These are phyloP conservation scores for Tachyglossus aculeatus DNA, from an alignment of 2,797 vertebrate species.

Conservation along the genomic window DNA sequence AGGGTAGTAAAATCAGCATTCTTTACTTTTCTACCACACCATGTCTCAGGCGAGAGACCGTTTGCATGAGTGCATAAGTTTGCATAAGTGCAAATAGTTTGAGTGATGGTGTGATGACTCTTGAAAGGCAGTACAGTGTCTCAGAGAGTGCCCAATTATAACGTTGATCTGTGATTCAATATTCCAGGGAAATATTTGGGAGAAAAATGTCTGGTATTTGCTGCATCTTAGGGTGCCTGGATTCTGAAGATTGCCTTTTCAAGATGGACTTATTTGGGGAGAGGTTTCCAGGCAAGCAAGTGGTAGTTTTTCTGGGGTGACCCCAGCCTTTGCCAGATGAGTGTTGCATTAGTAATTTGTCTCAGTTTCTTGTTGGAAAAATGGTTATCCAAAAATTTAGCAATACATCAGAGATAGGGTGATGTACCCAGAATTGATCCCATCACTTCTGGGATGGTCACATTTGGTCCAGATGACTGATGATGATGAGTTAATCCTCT, in stretches of 20 bases:
- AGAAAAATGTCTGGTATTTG: not conserved
- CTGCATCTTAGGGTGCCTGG: slow-evolving; percentile 10
- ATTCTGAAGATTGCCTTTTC: slow-evolving; percentile 11
- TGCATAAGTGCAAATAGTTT: too few relatives aligned
- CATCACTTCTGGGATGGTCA: too few relatives aligned
- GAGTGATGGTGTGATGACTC: too few relatives aligned
- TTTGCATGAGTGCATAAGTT: too few relatives aligned
- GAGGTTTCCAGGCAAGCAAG: not conserved
- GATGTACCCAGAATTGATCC: too few relatives aligned
- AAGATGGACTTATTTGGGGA: not conserved
- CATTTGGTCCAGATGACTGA: too few relatives aligned
- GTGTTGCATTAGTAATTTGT: slow-evolving; percentile 6
- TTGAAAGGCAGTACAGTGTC: too few relatives aligned
- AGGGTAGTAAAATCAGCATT: not conserved
- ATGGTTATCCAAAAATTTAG: slow-evolving; percentile 2
- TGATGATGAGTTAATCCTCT: not conserved
- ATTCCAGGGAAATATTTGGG: slow-evolving; percentile 21
- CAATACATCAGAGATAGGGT: not conserved
- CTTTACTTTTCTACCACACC: not conserved
- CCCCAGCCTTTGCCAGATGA: slow-evolving; percentile 7
- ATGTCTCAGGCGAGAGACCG: too few relatives aligned
- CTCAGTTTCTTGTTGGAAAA: slow-evolving; percentile 19
- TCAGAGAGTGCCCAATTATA: too few relatives aligned
- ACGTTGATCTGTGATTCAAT: too few relatives aligned
- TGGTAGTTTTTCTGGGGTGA: slow-evolving; percentile 4